Conservation (phyloP, 2,888 invertebrate genomes). For the Parnassius smintheus region DNA sequence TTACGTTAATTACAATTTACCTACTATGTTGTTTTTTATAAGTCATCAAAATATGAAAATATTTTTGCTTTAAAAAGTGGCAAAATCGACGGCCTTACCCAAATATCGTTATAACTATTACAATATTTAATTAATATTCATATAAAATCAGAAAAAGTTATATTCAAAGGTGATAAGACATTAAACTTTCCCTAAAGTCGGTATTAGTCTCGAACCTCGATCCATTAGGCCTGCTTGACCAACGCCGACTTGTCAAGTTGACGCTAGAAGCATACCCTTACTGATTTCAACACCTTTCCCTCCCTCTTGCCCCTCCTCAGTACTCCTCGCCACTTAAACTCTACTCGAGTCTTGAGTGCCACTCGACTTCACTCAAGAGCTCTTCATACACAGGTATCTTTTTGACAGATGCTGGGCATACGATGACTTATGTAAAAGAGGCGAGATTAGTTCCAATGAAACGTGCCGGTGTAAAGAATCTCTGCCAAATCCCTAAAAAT, state of each 20-base stretch:
- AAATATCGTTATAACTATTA: no score
- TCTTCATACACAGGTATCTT: constrained; percentile 61
- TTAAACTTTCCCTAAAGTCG: constrained; percentile 55
- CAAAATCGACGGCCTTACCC: no score
- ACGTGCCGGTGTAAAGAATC: neutral
- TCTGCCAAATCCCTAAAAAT: no score
- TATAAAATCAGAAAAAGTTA: no score
- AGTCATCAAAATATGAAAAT: no score
- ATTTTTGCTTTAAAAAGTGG: no score
- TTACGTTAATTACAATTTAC: no score
- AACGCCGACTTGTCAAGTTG: constrained; percentile 74
- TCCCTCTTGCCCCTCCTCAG: constrained; percentile 26
- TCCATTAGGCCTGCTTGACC: constrained; percentile 50
- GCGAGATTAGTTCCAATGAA: constrained; percentile 28
- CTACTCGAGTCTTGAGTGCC: constrained; percentile 37
- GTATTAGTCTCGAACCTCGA: constrained; percentile 72
- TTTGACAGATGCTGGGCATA: constrained; percentile 48
- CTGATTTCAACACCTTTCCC: constrained; percentile 35
- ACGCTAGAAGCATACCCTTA: constrained; percentile 56
- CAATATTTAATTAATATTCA: no score
- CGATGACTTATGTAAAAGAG: constrained; percentile 26
- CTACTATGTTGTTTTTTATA: no score
- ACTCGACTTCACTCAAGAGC: constrained; percentile 43
- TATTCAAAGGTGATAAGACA: constrained; percentile 49
- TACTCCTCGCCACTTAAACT: constrained; percentile 34